Conservation (phyloP, 2,113 vertebrate genomes). For the Brienomyrus longianalis region DNA sequence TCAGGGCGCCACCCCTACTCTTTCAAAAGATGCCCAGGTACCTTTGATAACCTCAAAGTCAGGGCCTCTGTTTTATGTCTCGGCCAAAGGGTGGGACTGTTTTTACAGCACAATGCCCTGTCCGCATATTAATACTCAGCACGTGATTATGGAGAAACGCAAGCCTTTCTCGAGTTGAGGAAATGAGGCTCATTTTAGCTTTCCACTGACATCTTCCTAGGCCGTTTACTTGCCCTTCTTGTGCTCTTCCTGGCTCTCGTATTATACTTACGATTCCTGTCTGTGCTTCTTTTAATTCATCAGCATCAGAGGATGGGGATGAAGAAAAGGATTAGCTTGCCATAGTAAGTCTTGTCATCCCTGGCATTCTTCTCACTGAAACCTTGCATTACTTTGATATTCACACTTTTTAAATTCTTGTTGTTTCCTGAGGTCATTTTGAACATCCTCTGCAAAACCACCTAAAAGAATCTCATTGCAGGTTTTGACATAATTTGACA, state of each 20-base stretch:
- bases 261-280: conserved; percentile 74
- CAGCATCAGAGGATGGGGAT: conserved; percentile 85
- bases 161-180: not conserved
- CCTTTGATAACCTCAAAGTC: not conserved
- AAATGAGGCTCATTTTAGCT: not conserved
- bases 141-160: not conserved
- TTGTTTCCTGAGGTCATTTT: not conserved
- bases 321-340: conserved; percentile 96
- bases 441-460: not conserved
- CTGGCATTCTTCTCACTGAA: conserved; percentile 43
- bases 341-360: conserved; percentile 92
- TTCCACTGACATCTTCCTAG: not conserved
- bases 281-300: conserved; percentile 69
- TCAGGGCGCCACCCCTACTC: not conserved
- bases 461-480: not conserved
- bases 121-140: not conserved
- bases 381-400: not conserved
- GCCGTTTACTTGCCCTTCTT: not conserved
- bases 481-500: not conserved
- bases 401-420: not conserved
- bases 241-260: not conserved
- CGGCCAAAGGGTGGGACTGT: not conserved
- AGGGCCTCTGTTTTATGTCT: not conserved
- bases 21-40: not conserved
- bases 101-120: not conserved